Conservation (phyloP, 2,113 vertebrate species). For the Spermophilus dauricus region DNA sequence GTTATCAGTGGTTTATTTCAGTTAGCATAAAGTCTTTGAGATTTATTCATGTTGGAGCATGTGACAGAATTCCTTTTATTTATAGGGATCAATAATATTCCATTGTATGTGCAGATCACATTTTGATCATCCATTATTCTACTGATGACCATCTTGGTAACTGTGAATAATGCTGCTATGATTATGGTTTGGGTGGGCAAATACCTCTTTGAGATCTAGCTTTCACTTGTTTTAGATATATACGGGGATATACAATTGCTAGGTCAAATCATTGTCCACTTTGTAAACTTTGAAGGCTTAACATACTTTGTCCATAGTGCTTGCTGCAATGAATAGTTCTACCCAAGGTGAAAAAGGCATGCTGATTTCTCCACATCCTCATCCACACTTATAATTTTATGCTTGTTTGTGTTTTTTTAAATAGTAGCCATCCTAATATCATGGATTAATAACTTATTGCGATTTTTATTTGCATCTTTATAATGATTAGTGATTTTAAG, state of each 20-base stretch:
- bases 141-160: neutral
- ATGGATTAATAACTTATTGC: too few relatives aligned
- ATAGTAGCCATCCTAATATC: neutral
- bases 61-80: neutral
- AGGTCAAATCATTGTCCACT: neutral
- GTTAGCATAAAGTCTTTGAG: neutral
- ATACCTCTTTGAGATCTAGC: neutral
- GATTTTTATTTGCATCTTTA: neutral
- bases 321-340: neutral
- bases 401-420: neutral
- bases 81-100: neutral
- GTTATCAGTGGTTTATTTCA: neutral
- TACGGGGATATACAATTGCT: neutral
- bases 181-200: neutral
- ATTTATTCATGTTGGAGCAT: neutral
- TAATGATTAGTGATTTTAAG: neutral
- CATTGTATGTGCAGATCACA: neutral
- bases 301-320: neutral
- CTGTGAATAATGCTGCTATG: too few relatives aligned
- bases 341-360: neutral
- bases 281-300: neutral
- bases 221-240: neutral
- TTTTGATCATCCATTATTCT: neutral
- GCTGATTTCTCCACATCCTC: neutral
- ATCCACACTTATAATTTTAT: neutral